These are phyloP conservation scores for Emydoidea blandingii DNA, from an alignment of 2,797 vertebrate genomes.

Conservation along the genomic window DNA sequence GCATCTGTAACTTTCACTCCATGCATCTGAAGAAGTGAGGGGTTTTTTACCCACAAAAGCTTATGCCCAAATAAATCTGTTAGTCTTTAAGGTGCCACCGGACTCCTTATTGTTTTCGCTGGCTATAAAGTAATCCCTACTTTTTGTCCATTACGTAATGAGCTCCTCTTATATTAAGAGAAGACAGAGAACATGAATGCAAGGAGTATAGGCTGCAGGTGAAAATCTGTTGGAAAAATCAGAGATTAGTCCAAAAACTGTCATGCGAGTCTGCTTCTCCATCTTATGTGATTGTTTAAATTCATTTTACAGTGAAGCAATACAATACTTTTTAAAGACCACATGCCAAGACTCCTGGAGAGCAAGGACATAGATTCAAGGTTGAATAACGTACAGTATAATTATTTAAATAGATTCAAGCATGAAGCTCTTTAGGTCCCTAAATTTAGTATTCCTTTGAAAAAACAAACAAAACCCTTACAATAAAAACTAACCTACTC, in stretches of 20 bases:
- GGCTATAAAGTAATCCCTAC: not conserved
- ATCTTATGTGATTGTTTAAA: constrained; percentile 72
- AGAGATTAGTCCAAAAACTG: not conserved
- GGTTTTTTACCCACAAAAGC: too few species aligned
- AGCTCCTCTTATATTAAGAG: not conserved
- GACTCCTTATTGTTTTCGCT: too few species aligned
- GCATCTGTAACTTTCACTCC: too few species aligned
- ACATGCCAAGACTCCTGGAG: constrained; percentile 73
- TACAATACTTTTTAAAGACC: constrained; percentile 73
- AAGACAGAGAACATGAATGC: not conserved
- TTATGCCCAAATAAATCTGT: too few species aligned
- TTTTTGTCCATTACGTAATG: not conserved
- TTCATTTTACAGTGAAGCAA: constrained; percentile 62
- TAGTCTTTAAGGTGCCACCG: too few species aligned
- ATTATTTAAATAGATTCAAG: constrained; percentile 79
- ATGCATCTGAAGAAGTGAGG: too few species aligned
- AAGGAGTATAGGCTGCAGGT: not conserved
- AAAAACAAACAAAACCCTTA: constrained; percentile 63
- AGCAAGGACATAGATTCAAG: constrained; percentile 75
- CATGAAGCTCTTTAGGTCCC: constrained; percentile 68
- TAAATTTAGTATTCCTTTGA: constrained; percentile 72
- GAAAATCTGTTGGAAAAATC: not conserved
- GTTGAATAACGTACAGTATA: constrained; percentile 74
- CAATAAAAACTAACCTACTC: constrained; percentile 53
- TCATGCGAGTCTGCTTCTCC: not conserved